Percentiles rank a stretch among this genome's conserved stretches.
These are phyloP conservation scores for Lysandra bellargus DNA, from an alignment of 2,888 invertebrate genomes.

Conservation along the genomic window DNA sequence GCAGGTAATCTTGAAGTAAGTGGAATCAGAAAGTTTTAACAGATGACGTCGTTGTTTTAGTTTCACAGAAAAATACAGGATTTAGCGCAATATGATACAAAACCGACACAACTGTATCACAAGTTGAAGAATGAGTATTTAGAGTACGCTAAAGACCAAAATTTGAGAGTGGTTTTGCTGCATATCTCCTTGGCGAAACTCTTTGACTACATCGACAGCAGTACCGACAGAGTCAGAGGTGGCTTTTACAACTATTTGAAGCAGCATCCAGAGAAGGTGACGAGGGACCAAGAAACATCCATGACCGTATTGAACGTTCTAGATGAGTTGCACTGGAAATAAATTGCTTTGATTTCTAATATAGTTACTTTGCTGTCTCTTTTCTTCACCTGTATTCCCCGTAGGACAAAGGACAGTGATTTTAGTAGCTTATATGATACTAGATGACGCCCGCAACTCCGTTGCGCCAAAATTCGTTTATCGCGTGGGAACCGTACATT, in stretches of 20 bases:
- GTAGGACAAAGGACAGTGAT: no score
- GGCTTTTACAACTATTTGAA: constrained; percentile 48
- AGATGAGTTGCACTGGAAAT: constrained; percentile 40
- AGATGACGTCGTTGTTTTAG: constrained; percentile 46
- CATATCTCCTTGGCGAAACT: constrained; percentile 55
- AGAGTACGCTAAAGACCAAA: constrained; percentile 42
- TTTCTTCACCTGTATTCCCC: background rate
- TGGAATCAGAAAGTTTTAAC: background rate
- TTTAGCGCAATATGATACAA: constrained; percentile 54
- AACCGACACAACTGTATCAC: constrained; percentile 52
- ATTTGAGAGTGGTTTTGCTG: constrained; percentile 50
- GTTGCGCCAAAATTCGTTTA: no score
- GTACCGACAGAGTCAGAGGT: constrained; percentile 46
- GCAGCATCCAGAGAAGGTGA: constrained; percentile 46
- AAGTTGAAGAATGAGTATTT: constrained; percentile 58
- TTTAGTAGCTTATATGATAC: no score
- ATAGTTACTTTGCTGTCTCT: no score
- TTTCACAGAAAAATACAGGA: constrained; percentile 53
- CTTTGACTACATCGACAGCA: constrained; percentile 53
- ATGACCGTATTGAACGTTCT: constrained; percentile 52
- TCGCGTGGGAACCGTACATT: no score
- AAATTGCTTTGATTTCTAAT: background rate
- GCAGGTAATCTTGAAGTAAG: background rate
- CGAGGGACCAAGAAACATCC: constrained; percentile 50
- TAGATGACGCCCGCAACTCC: no score